Base-by-base conservation (phyloP, 2,888 invertebrate species). In the Noctua janthina region DNA sequence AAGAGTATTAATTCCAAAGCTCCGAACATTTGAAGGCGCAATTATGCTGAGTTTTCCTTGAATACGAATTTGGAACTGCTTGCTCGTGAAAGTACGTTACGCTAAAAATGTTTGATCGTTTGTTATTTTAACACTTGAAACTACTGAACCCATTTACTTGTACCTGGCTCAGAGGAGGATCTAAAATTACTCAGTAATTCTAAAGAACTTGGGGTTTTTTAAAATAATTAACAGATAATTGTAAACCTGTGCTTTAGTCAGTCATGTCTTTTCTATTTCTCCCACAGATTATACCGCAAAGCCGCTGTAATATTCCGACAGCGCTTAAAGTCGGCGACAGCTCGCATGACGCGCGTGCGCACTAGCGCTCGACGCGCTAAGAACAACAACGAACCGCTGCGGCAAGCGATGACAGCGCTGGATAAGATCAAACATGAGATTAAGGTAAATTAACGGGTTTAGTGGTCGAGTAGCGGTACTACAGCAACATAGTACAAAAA, bases 301-400 rank as follows among this genome's bases (percentile, higher is more conserved):
- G 96, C 96, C 4, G 96, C 96, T 2, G 95, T 95, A 11, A 94
- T 96, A 91, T 97, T 96, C 91, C 95, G 96, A 0, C 93, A 94
- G 77, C 93, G 96, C 1, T 89, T 95, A 13, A 94, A 94, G 49
- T 90, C 95, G 10, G 93, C 95, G 2, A 85, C 90, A 1, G 95
- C 95, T 13, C 92, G 94, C 0, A 92, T 92, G 70, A 79, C 87
- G 2, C 93, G 95, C 64, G 93, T 91, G 2, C 92, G 95, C 0
- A 89, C 92, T n/a, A 91, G 92, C 79, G 90, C 83, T 8, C 88
- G 91, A 2, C 87, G 90, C 20, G 79, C 84, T 49, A 91, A 91
- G 51, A 83, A 85, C 74, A 83, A 88, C 81, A 87, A 85, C 82
- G 95, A 94, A 70, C 95, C 95, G 81, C 90, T 96, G 51, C 85